These are phyloP conservation scores for Echinops telfairi DNA, from an alignment of 2,113 vertebrate species.

Conservation along the genomic window DNA sequence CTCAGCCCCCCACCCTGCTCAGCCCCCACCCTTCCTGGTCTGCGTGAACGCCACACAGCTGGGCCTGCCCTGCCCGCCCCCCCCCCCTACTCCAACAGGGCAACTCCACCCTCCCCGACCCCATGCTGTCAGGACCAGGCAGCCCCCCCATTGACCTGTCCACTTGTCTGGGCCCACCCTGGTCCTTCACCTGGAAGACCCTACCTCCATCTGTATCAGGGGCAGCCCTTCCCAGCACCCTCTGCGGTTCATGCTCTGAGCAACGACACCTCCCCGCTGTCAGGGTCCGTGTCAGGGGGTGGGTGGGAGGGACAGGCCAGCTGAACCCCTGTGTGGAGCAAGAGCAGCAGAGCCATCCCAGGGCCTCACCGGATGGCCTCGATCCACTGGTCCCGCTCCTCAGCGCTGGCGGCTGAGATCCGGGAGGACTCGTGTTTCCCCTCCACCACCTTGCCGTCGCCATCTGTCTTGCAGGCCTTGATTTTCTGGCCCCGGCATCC, in stretches of 20 bases:
- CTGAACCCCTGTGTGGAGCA: too few species aligned
- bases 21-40: too few species aligned
- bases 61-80: not conserved
- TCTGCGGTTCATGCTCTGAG: fast-evolving
- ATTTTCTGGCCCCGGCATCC: conserved; percentile 95
- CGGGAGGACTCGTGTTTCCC: conserved; percentile 97
- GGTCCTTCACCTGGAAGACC: not conserved
- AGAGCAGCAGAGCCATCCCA: not conserved
- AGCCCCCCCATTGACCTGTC: too few species aligned
- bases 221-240: not conserved
- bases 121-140: too few species aligned
- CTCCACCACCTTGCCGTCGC: conserved; percentile 96
- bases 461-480: conserved; percentile 97
- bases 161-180: not conserved
- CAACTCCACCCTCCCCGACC: not conserved
- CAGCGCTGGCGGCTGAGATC: conserved; percentile 93
- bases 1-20: too few species aligned
- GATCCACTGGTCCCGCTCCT: conserved; percentile 96
- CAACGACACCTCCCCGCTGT: not conserved
- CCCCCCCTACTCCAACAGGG: too few species aligned
- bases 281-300: not conserved
- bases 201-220: not conserved
- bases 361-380: conserved; percentile 91
- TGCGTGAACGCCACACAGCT: not conserved
- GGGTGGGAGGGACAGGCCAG: not conserved